Conservation (phyloP, 2,888 invertebrate species). For the Papilio protenor region DNA sequence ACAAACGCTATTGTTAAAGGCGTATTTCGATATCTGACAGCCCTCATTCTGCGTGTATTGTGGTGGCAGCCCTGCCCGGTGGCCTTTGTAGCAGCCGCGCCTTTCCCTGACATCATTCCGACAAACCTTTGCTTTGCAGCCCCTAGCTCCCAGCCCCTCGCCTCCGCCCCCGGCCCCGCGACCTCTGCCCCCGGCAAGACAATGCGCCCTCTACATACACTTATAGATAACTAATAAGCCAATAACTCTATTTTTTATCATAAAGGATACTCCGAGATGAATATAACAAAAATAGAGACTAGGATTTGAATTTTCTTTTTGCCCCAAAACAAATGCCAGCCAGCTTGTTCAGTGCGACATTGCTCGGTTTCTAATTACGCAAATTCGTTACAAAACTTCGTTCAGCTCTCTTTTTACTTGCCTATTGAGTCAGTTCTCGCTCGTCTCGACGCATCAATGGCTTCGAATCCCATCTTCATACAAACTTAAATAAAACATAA, state of each 20-base stretch:
- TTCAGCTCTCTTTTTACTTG: slow-evolving; percentile 16
- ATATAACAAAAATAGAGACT: too few species aligned
- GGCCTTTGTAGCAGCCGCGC: slow-evolving; percentile 37
- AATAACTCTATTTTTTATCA: background rate
- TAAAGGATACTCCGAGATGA: background rate
- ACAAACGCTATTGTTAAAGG: background rate
- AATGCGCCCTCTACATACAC: background rate
- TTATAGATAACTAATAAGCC: background rate
- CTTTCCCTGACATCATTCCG: slow-evolving; percentile 34
- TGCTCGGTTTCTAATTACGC: slow-evolving; percentile 20
- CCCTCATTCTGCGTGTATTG: background rate
- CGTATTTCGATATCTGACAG: background rate
- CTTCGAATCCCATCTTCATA: background rate
- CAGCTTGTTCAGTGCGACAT: background rate
- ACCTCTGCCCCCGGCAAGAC: background rate
- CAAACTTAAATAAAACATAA: background rate
- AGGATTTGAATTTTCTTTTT: too few species aligned
- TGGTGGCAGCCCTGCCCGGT: slow-evolving; percentile 23
- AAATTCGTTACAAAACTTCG: slow-evolving; percentile 7
- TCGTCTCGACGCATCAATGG: background rate
- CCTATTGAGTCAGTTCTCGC: background rate
- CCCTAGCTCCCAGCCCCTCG: background rate
- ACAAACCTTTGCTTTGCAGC: slow-evolving; percentile 26
- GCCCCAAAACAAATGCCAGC: background rate
- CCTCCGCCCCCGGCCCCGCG: background rate